Evolutionary conservation across 1,140 invertebrate genomes (phyloP), one percentile per base, ranked within the genome.

Genomic region (Bombus terrestris): DNA sequence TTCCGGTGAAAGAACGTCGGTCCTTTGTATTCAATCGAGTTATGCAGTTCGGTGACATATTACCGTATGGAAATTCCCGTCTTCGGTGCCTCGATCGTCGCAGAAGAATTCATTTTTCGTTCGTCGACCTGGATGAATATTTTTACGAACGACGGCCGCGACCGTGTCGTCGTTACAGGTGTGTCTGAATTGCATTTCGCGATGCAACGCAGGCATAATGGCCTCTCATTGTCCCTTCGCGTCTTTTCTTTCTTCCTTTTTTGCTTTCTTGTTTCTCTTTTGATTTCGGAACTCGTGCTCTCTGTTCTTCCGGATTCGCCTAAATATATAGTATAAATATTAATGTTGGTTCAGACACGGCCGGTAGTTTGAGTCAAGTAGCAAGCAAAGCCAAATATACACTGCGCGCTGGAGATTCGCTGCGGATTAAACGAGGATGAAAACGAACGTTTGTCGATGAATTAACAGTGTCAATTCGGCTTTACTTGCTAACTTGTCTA

Each of bases 91-190:
- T 9, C 72, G 39, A 74, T 39, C 71, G 59, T 77, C 73, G 43
- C 35, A 3, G 35, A 22, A n/a, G 76, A 72, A 80, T 85, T 73
- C 59, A 73, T 81, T 73, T 85, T 64, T 81, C 69, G 68, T 81
- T 81, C 83, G 69, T 18, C 78, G 57, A 85, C 68, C 77, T 39
- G 69, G 32, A 66, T 74, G 57, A 57, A 84, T 79, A 73, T 81
- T 72, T 81, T 81, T 81, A 79, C 66, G 66, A 79, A 62, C 28
- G 12, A 28, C 25, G 66, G 9, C 28, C n/a, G 18, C 47, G 47
- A 32, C 13, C 59, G 12, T 62, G 59, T n/a, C 32, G 39, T 25
- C 25, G 41, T 80, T 64, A 72, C 68, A 85, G 77, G 83, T 85
- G 76, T 32, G 77, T 28, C 57, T 25, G 66, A 71, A 78, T 84